Conservation (phyloP, 2,797 vertebrate species). For the Sebastes iracundus region DNA sequence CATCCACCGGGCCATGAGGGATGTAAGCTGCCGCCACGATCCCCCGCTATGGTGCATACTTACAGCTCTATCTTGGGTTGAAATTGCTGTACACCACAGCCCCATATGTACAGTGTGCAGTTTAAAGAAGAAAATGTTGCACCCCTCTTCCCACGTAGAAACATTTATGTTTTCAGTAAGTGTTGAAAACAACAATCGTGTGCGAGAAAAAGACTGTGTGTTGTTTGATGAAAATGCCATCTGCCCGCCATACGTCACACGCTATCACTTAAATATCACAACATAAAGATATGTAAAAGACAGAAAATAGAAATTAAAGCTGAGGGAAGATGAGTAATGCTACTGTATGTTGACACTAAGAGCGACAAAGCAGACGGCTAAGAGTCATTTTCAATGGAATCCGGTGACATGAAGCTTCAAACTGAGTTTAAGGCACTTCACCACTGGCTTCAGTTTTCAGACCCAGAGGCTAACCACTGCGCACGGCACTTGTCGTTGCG, state of each 20-base stretch:
- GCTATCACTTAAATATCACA: neutral
- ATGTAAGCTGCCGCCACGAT: neutral
- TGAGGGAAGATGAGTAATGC: neutral
- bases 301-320: neutral
- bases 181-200: neutral
- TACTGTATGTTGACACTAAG: neutral
- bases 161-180: neutral
- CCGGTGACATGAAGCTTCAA: no score
- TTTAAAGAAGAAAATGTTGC: slow-evolving; percentile 7
- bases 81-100: neutral
- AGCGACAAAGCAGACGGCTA: neutral
- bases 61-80: neutral
- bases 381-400: neutral
- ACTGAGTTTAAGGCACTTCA: no score
- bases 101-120: neutral
- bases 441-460: no score
- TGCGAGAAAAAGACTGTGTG: neutral
- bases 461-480: no score
- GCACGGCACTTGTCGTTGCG: no score
- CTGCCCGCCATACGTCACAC: neutral
- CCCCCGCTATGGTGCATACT: neutral
- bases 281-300: neutral
- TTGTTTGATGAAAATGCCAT: neutral
- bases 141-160: neutral
- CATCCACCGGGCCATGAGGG: slow-evolving; percentile 8